These are phyloP conservation scores for Hypotaenidia philippensis DNA, from an alignment of 2,797 vertebrate genomes.

Conservation along the genomic window DNA sequence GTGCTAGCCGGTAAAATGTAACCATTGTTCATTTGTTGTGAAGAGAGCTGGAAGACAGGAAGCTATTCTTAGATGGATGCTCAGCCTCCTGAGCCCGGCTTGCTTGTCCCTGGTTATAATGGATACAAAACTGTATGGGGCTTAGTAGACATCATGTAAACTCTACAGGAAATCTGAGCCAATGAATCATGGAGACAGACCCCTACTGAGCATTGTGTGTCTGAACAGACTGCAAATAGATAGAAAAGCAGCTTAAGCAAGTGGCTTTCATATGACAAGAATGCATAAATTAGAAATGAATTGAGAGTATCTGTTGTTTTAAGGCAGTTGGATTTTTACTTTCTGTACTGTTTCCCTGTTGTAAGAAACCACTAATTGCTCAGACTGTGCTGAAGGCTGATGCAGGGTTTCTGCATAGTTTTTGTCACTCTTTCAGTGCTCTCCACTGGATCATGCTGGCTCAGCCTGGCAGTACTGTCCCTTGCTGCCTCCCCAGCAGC, in stretches of 20 bases:
- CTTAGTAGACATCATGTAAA: slow-evolving; percentile 83
- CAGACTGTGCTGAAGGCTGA: not conserved
- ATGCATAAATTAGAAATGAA: slow-evolving; percentile 76
- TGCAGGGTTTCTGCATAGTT: not conserved
- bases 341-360: not conserved
- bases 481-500: not conserved
- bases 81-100: slow-evolving; percentile 77
- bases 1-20: slow-evolving; percentile 73
- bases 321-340: slow-evolving; percentile 41
- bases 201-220: slow-evolving; percentile 81
- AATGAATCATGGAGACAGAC: slow-evolving; percentile 83
- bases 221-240: slow-evolving; percentile 83
- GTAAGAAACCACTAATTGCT: slow-evolving; percentile 47
- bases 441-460: not conserved
- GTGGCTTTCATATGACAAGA: slow-evolving; percentile 76
- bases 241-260: slow-evolving; percentile 79
- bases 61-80: slow-evolving; percentile 81
- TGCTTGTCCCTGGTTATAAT: slow-evolving; percentile 82
- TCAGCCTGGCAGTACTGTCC: rapidly evolving
- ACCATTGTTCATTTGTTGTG: slow-evolving; percentile 79
- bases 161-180: slow-evolving; percentile 83
- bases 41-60: slow-evolving; percentile 72
- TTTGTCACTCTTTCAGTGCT: not conserved
- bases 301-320: slow-evolving; percentile 74
- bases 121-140: slow-evolving; percentile 84